Conservation (phyloP, 2,888 invertebrate species). For the Ypsolopha sequella region DNA sequence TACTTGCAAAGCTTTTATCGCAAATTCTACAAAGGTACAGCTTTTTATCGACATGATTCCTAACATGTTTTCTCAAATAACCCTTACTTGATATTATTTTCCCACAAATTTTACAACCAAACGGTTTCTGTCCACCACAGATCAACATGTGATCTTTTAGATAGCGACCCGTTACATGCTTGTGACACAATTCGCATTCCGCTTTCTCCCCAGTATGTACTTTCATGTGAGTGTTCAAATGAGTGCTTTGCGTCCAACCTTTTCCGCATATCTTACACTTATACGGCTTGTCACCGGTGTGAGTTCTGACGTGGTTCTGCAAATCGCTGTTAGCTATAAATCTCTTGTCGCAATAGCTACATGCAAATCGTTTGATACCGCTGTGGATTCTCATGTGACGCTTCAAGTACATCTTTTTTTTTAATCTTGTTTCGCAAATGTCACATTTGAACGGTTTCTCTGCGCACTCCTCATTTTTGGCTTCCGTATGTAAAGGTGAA, state of each 20-base stretch:
- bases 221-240: not conserved
- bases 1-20: not conserved
- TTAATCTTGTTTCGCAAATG: not conserved
- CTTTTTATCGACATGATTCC: not conserved
- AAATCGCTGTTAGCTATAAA: too few species aligned
- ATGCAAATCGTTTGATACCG: not conserved
- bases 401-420: not conserved
- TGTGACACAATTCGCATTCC: too few species aligned
- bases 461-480: not conserved
- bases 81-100: not conserved
- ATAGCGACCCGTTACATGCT: too few species aligned
- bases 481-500: not conserved
- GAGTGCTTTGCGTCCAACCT: slow-evolving; percentile 13
- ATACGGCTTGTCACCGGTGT: slow-evolving; percentile 12
- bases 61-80: not conserved
- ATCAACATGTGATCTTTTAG: too few species aligned
- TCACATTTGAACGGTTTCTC: not conserved
- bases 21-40: not conserved
- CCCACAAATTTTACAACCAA: not conserved
- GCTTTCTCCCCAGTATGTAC: not conserved
- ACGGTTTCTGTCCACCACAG: not conserved
- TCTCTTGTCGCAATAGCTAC: not conserved
- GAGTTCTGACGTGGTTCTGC: slow-evolving; percentile 13
- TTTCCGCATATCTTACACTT: slow-evolving; percentile 13
- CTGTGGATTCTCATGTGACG: too few species aligned